phyloP scores from a whole-genome alignment of 2,797 vertebrate genomes.

The Rhinatrema bivittatum region DNA sequence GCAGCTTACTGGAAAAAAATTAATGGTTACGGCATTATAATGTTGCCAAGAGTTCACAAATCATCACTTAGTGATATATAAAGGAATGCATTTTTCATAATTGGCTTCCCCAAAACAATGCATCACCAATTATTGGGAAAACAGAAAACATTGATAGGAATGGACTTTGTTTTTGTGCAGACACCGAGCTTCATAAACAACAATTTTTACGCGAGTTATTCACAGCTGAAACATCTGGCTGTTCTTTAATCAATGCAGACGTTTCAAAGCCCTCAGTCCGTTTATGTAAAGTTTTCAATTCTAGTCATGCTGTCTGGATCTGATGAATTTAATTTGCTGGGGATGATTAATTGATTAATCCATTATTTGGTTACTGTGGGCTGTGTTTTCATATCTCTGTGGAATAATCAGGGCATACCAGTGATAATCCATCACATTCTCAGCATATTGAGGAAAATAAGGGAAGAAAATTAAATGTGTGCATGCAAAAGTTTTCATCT shows the following conservation, averaged over 20 bases:
- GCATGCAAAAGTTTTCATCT: slow-evolving; percentile 4
- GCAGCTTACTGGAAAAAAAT: no score
- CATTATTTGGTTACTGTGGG: slow-evolving; percentile 21
- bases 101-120: no score
- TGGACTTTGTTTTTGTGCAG: no score
- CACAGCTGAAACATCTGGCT: slow-evolving; percentile 4
- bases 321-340: slow-evolving; percentile 24
- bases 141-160: no score
- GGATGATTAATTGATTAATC: slow-evolving; percentile 32
- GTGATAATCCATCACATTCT: background rate
- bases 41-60: no score
- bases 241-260: slow-evolving; percentile 22
- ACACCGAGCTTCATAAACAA: no score
- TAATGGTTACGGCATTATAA: no score
- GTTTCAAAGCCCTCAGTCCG: background rate
- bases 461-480: slow-evolving; percentile 2
- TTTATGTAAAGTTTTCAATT: slow-evolving; percentile 15
- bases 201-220: no score
- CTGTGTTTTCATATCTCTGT: slow-evolving; percentile 21
- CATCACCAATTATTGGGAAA: no score
- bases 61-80: no score
- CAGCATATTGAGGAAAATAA: slow-evolving; percentile 8
- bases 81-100: no score
- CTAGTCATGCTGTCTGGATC: slow-evolving; percentile 8
- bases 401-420: slow-evolving; percentile 4